These are phyloP conservation scores for Trisateles emortualis DNA, from an alignment of 2,888 invertebrate species.

Conservation along the genomic window DNA sequence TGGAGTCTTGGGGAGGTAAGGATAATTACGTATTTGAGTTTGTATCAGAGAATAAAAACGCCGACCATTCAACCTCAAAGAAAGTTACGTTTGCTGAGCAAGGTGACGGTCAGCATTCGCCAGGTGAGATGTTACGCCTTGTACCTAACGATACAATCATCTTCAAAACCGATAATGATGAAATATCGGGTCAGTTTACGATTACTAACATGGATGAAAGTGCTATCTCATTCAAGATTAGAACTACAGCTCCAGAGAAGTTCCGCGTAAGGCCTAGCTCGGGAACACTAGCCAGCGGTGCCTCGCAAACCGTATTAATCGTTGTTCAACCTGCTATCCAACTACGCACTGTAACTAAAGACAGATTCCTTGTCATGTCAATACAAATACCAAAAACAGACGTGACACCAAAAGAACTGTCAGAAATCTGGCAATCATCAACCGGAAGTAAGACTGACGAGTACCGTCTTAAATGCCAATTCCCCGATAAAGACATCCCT, in stretches of 20 bases:
- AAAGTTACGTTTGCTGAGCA: constrained; percentile 80
- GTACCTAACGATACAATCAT: constrained; percentile 90
- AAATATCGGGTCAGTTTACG: constrained; percentile 89
- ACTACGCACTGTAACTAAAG: constrained; percentile 89
- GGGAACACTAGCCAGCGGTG: constrained; percentile 90
- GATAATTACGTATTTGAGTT: constrained; percentile 92
- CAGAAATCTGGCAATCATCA: constrained; percentile 91
- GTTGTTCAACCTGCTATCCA: constrained; percentile 92
- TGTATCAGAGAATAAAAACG: constrained; percentile 86
- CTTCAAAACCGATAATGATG: constrained; percentile 90
- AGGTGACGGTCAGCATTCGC: constrained; percentile 70
- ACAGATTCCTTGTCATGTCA: constrained; percentile 96
- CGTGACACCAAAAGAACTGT: constrained; percentile 87
- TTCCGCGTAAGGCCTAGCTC: constrained; percentile 96
- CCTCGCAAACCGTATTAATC: constrained; percentile 89
- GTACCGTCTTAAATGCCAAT: constrained; percentile 90
- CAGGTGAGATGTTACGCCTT: constrained; percentile 87
- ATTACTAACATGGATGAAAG: constrained; percentile 90
- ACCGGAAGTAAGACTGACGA: constrained; percentile 89
- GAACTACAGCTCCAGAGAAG: constrained; percentile 98
- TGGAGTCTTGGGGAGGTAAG: constrained; percentile 93
- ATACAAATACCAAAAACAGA: constrained; percentile 88
- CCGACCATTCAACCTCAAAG: constrained; percentile 74
- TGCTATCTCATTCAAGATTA: constrained; percentile 89
- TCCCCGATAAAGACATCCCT: constrained; percentile 76